These are phyloP conservation scores for Scolanthus callimorphus DNA, from an alignment of 92 coral and sea anemone genomes.

Conservation along the genomic window DNA sequence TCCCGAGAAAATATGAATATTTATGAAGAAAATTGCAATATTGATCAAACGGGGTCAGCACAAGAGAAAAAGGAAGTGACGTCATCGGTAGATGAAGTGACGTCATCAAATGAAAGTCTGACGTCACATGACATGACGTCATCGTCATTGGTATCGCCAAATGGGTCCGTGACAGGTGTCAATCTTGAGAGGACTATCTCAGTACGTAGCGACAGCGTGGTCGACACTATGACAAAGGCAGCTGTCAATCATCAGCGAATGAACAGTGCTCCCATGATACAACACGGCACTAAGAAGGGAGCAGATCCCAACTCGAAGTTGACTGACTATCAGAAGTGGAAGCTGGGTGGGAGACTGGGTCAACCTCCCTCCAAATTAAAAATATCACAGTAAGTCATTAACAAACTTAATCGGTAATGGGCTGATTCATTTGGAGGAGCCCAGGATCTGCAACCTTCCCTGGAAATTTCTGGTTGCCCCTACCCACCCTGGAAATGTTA, in stretches of 20 bases:
- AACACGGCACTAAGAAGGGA: background rate
- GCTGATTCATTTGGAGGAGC: no score
- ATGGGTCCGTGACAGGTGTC: background rate
- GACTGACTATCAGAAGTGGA: constrained; percentile 85
- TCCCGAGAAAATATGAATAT: no score
- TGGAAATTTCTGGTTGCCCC: no score
- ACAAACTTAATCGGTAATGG: no score
- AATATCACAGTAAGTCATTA: constrained; percentile 75
- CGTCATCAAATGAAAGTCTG: background rate
- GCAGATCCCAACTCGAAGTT: constrained; percentile 7
- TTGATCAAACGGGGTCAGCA: no score
- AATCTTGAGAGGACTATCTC: constrained; percentile 41
- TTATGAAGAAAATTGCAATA: no score
- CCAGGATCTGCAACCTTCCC: no score
- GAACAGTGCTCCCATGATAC: constrained; percentile 12
- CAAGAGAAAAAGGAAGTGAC: no score
- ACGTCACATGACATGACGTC: background rate
- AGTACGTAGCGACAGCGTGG: constrained; percentile 41
- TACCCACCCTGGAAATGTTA: no score
- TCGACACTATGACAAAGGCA: constrained; percentile 3
- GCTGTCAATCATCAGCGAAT: constrained; percentile 25
- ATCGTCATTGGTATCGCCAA: background rate
- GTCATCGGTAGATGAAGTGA: no score
- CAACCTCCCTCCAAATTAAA: constrained; percentile 82
- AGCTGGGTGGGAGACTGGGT: constrained; percentile 70